Base-by-base conservation (phyloP, 2,888 invertebrate genomes). In the Encarsia formosa region DNA sequence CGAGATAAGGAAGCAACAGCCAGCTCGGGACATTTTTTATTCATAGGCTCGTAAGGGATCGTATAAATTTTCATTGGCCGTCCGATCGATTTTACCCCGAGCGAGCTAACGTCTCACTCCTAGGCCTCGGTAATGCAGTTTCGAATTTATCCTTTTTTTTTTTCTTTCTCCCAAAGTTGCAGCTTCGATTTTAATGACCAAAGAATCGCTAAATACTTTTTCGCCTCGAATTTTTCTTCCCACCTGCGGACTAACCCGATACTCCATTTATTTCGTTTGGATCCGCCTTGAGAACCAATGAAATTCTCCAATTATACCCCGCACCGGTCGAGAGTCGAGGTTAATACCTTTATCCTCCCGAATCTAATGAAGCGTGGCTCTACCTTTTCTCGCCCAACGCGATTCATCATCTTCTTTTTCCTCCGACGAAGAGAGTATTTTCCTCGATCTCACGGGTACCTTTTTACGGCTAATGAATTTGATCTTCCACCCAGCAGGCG, bases 21-120 rank as follows among this genome's bases (percentile, higher is more conserved):
- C 26, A 23, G 26, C 15, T 5, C 19, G 38, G 22, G 44, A 39
- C 51, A 52, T 56, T 56, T 56, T 56, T 56, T 56, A 56, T 56
- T 56, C 56, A 56, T 56, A 52, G 45, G 34, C 52, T 56, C 49
- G 52, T 43, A 46, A 52, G 52, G 52, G 49, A 45, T 45, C 49
- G 45, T 56, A 56, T 56, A 56, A 56, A 56, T 56, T 56, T 52
- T 56, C 56, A 56, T 54, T 46, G 54, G 39, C 50, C 47, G 47
- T 47, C 50, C 50, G 35, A 47, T 52, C 55, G 55, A 55, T 55
- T 52, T n/a, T n/a, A n/a, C n/a, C n/a, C n/a, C n/a, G n/a, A n/a
- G n/a, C n/a, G n/a, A n/a, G n/a, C n/a, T n/a, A n/a, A n/a, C n/a
- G n/a, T 32, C 11, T 32, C 11, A 32, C 32, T 5, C 32, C 5